Percentiles rank a stretch among this genome's conserved stretches.
These are phyloP conservation scores for Lasaia peninsularis DNA, from an alignment of 1,140 invertebrate species.

Conservation along the genomic window DNA sequence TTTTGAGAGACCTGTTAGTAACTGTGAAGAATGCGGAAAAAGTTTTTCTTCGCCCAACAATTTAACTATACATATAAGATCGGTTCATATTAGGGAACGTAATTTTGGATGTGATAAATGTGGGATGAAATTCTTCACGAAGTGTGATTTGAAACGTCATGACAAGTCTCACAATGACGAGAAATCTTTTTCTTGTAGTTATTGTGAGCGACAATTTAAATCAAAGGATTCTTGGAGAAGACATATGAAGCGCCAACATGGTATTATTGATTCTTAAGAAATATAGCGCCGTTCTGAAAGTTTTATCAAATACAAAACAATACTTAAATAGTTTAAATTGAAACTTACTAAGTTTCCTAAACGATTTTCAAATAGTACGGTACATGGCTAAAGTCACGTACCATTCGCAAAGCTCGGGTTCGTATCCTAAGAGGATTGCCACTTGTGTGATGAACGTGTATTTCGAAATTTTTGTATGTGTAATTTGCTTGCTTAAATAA, in stretches of 20 bases:
- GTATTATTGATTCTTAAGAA: neutral
- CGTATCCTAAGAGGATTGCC: no score
- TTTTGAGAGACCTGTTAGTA: constrained; percentile 19
- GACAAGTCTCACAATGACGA: constrained; percentile 27
- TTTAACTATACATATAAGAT: constrained; percentile 22
- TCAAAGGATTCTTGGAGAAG: constrained; percentile 39
- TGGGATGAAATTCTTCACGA: constrained; percentile 39
- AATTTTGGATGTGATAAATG: constrained; percentile 28
- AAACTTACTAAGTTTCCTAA: no score
- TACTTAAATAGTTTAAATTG: no score
- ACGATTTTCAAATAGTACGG: no score
- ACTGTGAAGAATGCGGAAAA: constrained; percentile 2
- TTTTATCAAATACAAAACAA: no score
- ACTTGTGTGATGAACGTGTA: no score
- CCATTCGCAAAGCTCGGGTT: no score
- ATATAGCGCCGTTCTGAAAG: no score
- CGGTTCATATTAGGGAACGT: constrained; percentile 34
- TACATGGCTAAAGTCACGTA: no score
- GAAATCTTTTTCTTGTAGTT: constrained; percentile 31
- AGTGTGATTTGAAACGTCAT: constrained; percentile 33
- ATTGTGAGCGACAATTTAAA: constrained; percentile 38
- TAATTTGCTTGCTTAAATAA: no score
- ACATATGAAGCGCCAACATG: constrained; percentile 36
- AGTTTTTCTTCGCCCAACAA: neutral
- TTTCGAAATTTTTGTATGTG: no score